phyloP scores from a whole-genome alignment of 2,888 invertebrate species.

The Archips crataeganus region DNA sequence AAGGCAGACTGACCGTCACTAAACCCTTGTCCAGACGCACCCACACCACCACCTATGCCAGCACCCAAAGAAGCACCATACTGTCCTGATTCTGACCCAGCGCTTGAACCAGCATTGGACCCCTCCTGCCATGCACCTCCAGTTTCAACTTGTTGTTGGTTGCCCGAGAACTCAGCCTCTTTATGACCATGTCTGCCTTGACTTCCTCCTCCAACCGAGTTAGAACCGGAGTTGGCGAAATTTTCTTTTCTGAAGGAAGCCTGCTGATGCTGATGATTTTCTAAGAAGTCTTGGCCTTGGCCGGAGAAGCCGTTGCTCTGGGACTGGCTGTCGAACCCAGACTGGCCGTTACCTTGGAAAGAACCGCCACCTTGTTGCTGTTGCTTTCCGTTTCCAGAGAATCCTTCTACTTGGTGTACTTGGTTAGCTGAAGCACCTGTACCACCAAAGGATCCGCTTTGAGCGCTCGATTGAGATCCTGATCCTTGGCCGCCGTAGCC shows the following conservation, averaged over 20 bases:
- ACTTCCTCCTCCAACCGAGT: conserved; percentile 16
- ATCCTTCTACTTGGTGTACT: conserved; percentile 32
- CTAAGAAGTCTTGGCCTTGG: conserved; percentile 22
- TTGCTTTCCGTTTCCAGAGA: conserved; percentile 44
- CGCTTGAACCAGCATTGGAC: conserved; percentile 6
- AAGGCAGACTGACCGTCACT: conserved; percentile 56
- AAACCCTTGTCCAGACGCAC: conserved; percentile 39
- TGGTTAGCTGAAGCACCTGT: conserved; percentile 33
- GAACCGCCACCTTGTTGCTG: conserved; percentile 36
- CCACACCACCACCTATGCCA: conserved; percentile 4
- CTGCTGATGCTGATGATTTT: conserved; percentile 23
- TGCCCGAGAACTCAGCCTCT: conserved; percentile 15
- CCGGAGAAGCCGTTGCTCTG: conserved; percentile 23
- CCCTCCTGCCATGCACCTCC: conserved; percentile 46
- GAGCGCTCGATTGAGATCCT: conserved; percentile 13
- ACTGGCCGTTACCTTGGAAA: conserved; percentile 27
- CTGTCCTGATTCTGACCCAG: conserved; percentile 36
- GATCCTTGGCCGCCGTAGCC: conserved; percentile 19
- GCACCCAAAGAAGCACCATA: conserved; percentile 40
- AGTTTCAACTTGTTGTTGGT: conserved; percentile 32
- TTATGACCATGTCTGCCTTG: background rate
- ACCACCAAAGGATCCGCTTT: conserved; percentile 32
- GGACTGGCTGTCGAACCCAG: conserved; percentile 10
- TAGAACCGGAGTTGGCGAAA: conserved; percentile 24
- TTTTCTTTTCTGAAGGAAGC: conserved; percentile 20